Evolutionary conservation across 1,140 invertebrate genomes (phyloP).

Genomic region (Lordiphosa collinella): DNA sequence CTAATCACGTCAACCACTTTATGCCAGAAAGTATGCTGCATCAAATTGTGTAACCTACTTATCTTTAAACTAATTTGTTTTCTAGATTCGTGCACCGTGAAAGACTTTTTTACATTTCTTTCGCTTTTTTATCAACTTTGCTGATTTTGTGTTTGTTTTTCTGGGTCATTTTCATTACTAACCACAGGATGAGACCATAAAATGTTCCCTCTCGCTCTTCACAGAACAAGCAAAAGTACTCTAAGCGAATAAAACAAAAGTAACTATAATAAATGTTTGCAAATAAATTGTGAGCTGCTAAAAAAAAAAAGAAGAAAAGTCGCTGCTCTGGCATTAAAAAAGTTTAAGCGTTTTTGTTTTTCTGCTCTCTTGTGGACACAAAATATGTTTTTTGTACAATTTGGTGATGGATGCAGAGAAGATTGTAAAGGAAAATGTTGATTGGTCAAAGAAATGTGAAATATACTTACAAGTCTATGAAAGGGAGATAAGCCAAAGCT

Average conservation of each 20-base stretch:
- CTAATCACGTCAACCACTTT: slow-evolving; percentile 67
- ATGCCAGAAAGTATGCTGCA: slow-evolving; percentile 55
- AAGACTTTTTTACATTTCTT: slow-evolving; percentile 22
- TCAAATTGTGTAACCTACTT: slow-evolving; percentile 70
- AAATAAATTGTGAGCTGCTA: slow-evolving; percentile 71
- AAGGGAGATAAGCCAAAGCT: neutral
- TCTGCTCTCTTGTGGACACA: slow-evolving; percentile 27
- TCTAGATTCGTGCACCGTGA: neutral
- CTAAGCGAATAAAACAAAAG: slow-evolving; percentile 68
- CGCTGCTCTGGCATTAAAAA: slow-evolving; percentile 64
- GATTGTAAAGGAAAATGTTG: slow-evolving; percentile 1
- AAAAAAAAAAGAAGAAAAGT: slow-evolving; percentile 26
- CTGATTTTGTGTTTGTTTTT: slow-evolving; percentile 17
- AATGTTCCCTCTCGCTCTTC: slow-evolving; percentile 13
- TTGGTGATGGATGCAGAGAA: slow-evolving; percentile 56
- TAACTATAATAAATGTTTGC: slow-evolving; percentile 77
- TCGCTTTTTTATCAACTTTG: slow-evolving; percentile 52
- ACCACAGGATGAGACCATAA: slow-evolving; percentile 60
- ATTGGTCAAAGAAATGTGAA: slow-evolving; percentile 7
- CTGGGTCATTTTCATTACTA: slow-evolving; percentile 34
- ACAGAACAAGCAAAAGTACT: slow-evolving; percentile 56
- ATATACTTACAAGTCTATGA: neutral
- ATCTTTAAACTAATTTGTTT: slow-evolving; percentile 75
- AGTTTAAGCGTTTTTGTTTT: slow-evolving; percentile 59
- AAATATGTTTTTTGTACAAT: slow-evolving; percentile 72